Evolutionary conservation across 1,140 invertebrate species (phyloP), one percentile per base, ranked within the genome.

Genomic region (Brachionus rubens): DNA sequence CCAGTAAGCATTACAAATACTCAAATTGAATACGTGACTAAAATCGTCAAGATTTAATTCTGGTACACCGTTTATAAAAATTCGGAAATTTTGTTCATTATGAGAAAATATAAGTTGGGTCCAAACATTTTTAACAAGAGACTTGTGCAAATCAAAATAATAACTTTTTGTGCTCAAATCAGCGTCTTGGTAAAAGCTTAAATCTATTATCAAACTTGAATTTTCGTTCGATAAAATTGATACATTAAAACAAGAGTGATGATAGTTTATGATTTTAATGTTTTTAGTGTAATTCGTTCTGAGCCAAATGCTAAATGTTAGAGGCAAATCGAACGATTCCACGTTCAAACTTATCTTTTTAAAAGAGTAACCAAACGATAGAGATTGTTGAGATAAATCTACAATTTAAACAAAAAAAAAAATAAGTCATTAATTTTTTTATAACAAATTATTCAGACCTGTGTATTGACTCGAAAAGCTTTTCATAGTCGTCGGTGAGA

Each of bases 251-350:
- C 59, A 65, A 19, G n/a, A 12, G 19, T 43, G 19, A 43, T 43
- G 24, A 24, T 65, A 65, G 43, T 43, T 41, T 24, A 65, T 5
- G 12, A 65, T 65, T 65, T 43, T 43, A 7, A 24, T 72, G 24
- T 72, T 50, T 36, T 26, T 72, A 1, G 68, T 72, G n/a, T 50
- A 72, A n/a, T 72, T 72, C 10, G 46, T 40, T 40, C 50, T 72
- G 5, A 72, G 21, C 68, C 68, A 72, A 50, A 72, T 36, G 10
- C 16, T 21, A 54, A 72, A 72, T 41, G 46, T 48, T 1, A 36
- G 0, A 10, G 59, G 59, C 24, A 65, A 65, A 4, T 43, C n/a
- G 1, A 43, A 10, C 0, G 21, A 4, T 4, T 48, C 68, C 10
- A 72, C n/a, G 12, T 50, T 50, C 1, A 72, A 48, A 12, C 28